Conservation (phyloP, 2,888 invertebrate species). For the Aproaerema taeniolella region DNA sequence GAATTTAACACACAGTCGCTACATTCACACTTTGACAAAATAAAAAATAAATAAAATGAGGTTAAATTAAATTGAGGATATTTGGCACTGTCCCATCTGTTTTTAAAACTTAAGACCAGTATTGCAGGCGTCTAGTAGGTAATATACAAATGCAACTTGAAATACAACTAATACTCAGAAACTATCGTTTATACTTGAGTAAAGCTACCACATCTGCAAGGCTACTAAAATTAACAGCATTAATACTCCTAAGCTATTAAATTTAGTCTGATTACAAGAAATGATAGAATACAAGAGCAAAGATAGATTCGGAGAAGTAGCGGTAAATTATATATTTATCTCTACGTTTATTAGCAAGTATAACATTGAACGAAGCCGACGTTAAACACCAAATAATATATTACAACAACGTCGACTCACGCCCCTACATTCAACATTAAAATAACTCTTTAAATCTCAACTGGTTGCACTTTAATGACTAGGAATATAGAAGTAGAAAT, state of each 20-base stretch:
- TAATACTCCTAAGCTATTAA: too few species aligned
- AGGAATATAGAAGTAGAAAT: conserved; percentile 73
- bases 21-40: conserved; percentile 71
- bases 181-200: too few species aligned
- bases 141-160: conserved; percentile 8
- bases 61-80: conserved; percentile 64
- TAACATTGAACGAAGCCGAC: conserved; percentile 25
- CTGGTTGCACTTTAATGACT: conserved; percentile 76
- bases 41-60: conserved; percentile 58
- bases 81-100: conserved; percentile 75
- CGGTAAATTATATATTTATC: conserved; percentile 8
- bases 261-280: too few species aligned
- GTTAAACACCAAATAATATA: too few species aligned
- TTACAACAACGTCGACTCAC: too few species aligned
- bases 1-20: conserved; percentile 73
- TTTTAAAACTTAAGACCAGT: conserved; percentile 41
- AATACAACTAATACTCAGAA: neutral
- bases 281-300: too few species aligned
- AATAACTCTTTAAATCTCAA: conserved; percentile 69
- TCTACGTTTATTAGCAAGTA: conserved; percentile 19
- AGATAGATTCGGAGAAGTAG: too few species aligned
- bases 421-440: conserved; percentile 41
- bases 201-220: too few species aligned
- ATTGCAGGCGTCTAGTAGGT: conserved; percentile 33
- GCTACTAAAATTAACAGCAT: too few species aligned